These are phyloP conservation scores for Scalopus aquaticus DNA, from an alignment of 2,113 vertebrate genomes.

Conservation along the genomic window DNA sequence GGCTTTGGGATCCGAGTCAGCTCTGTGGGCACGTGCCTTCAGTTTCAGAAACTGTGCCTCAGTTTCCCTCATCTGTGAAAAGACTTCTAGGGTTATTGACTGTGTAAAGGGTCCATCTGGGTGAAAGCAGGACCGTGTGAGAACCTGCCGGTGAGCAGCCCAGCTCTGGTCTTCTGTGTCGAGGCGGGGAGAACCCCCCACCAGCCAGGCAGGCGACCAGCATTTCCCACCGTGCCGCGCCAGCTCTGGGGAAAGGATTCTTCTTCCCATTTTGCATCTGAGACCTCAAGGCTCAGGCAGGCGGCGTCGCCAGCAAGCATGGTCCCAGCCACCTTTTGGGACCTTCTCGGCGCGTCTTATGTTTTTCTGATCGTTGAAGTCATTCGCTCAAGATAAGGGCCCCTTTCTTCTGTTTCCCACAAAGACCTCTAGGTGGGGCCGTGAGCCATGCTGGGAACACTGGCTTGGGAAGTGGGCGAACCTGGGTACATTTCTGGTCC, in stretches of 20 bases:
- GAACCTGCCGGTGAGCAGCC: rapidly evolving
- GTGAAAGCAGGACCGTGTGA: rapidly evolving
- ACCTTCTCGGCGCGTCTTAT: rapidly evolving
- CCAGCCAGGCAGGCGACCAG: background rate
- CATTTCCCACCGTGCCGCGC: background rate
- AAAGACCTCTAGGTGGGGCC: background rate
- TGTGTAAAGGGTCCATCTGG: background rate
- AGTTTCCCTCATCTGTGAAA: background rate
- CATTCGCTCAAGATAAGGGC: background rate
- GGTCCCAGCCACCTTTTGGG: no score
- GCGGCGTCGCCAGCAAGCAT: background rate
- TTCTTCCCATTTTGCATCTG: background rate
- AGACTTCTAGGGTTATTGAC: background rate
- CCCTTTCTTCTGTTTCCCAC: background rate
- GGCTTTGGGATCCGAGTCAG: no score
- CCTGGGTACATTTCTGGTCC: background rate
- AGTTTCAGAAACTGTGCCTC: background rate
- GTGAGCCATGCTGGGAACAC: background rate
- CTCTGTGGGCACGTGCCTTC: background rate
- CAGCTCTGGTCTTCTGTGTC: no score
- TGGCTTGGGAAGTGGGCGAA: background rate
- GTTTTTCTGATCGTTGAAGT: background rate
- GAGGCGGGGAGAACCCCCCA: background rate
- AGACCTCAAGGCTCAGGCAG: background rate
- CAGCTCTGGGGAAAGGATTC: background rate